phyloP scores from a whole-genome alignment of 1,140 invertebrate genomes.

The Drosophila ambigua region DNA sequence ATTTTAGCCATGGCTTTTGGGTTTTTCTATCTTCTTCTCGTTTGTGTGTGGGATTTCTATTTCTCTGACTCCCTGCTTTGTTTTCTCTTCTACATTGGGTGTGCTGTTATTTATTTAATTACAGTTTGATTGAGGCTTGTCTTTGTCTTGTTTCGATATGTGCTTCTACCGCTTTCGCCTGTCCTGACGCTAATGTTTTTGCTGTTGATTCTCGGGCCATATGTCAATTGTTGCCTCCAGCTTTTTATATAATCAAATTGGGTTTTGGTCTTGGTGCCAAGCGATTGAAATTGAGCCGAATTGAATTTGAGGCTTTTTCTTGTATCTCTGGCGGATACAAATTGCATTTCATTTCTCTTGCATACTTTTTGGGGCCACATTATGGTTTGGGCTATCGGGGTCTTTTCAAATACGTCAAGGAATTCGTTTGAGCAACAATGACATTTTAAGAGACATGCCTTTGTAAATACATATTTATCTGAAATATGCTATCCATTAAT shows the following conservation, averaged over 20 bases:
- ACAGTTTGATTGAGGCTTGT: constrained; percentile 68
- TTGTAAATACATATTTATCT: too few species aligned
- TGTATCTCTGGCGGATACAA: constrained; percentile 43
- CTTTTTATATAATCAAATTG: constrained; percentile 69
- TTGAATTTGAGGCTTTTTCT: constrained; percentile 51
- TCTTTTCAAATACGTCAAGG: neutral
- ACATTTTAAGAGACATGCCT: too few species aligned
- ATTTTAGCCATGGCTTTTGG: constrained; percentile 47
- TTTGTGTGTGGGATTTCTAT: neutral
- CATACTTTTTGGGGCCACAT: constrained; percentile 50
- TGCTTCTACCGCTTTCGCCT: constrained; percentile 30
- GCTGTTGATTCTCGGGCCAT: constrained; percentile 12
- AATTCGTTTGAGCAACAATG: neutral
- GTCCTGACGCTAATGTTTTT: constrained; percentile 1
- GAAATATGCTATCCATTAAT: too few species aligned
- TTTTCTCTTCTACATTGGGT: constrained; percentile 4
- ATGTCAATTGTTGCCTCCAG: constrained; percentile 50
- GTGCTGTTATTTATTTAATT: constrained; percentile 71
- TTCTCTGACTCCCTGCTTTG: constrained; percentile 3
- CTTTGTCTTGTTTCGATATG: constrained; percentile 38
- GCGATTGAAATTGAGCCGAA: constrained; percentile 40
- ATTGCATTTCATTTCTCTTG: constrained; percentile 24
- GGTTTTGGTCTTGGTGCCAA: constrained; percentile 20
- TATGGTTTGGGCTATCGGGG: neutral
- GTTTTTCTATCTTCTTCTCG: constrained; percentile 2